A percentile compares a stretch with the other conserved stretches of the same genome.
Conservation (phyloP, 2,797 vertebrate species). For the Gallinago stenura region DNA sequence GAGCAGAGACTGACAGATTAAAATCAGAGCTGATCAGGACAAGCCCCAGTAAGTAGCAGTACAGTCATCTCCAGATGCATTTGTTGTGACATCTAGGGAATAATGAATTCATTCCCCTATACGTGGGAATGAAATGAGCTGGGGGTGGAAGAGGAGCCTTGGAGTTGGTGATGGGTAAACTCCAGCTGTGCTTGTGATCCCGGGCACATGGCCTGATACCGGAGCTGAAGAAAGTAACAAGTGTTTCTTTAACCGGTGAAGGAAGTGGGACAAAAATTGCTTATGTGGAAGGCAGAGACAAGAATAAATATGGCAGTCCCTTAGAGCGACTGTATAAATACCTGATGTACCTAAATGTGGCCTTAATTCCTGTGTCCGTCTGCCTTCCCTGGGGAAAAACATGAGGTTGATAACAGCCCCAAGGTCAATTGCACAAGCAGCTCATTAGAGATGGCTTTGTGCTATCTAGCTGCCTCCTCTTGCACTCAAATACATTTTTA, state of each 20-base stretch:
- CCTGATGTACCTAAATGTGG: neutral
- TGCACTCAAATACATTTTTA: slow-evolving; percentile 44
- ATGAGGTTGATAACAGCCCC: neutral
- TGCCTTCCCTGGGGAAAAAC: neutral
- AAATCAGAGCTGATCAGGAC: neutral
- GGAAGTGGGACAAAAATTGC: neutral
- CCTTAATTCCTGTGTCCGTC: neutral
- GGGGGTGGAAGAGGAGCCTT: neutral
- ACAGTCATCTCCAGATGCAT: neutral
- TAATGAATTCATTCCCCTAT: too few species aligned
- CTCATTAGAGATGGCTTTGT: neutral
- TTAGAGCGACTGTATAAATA: neutral
- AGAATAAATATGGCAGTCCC: neutral
- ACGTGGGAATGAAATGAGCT: neutral
- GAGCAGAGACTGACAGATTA: neutral
- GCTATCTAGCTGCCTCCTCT: neutral
- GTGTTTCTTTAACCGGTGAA: neutral
- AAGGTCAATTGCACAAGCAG: neutral
- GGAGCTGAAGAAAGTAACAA: neutral
- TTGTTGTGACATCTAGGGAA: neutral
- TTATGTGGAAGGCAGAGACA: neutral
- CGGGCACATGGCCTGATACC: accelerated
- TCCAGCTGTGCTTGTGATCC: neutral
- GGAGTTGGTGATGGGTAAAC: neutral
- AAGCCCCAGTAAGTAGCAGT: accelerated